Percentiles rank a stretch among this genome's conserved stretches.
phyloP scores from a whole-genome alignment of 2,888 invertebrate species.

The Euspilapteryx auroguttella region DNA sequence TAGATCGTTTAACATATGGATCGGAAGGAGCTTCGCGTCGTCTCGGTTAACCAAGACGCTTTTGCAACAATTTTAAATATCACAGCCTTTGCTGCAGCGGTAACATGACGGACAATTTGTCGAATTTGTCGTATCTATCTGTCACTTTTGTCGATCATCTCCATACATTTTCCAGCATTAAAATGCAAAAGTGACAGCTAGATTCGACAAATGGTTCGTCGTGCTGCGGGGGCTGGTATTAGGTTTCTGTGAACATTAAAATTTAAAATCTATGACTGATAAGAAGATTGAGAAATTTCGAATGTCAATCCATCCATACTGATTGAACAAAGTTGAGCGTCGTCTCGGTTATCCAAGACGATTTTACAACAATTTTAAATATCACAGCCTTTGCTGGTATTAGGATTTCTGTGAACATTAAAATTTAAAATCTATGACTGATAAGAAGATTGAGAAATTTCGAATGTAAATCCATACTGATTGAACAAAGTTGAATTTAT shows the following conservation, averaged over 20 bases:
- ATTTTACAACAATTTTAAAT: constrained; percentile 14
- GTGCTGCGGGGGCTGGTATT: too few species aligned
- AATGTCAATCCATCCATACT: too few species aligned
- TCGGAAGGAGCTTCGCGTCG: constrained; percentile 14
- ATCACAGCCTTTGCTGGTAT: constrained; percentile 45
- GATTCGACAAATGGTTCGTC: too few species aligned
- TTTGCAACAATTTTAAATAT: constrained; percentile 18
- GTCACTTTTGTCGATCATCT: too few species aligned
- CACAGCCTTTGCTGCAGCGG: constrained; percentile 50
- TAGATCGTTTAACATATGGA: constrained; percentile 35
- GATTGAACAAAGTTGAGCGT: constrained; percentile 15
- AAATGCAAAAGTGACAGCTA: too few species aligned
- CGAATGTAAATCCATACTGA: too few species aligned
- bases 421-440: background rate
- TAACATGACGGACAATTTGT: too few species aligned
- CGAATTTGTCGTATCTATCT: too few species aligned
- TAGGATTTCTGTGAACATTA: constrained; percentile 7
- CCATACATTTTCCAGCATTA: too few species aligned
- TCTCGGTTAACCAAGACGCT: constrained; percentile 11
- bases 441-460: too few species aligned
- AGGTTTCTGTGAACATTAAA: constrained; percentile 2
- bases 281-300: too few species aligned
- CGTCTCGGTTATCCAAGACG: constrained; percentile 10
- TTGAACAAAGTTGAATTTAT: constrained; percentile 16
- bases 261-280: background rate